Evolutionary conservation across 1,140 invertebrate species (phyloP).

Genomic region (Ectropis grisescens): DNA sequence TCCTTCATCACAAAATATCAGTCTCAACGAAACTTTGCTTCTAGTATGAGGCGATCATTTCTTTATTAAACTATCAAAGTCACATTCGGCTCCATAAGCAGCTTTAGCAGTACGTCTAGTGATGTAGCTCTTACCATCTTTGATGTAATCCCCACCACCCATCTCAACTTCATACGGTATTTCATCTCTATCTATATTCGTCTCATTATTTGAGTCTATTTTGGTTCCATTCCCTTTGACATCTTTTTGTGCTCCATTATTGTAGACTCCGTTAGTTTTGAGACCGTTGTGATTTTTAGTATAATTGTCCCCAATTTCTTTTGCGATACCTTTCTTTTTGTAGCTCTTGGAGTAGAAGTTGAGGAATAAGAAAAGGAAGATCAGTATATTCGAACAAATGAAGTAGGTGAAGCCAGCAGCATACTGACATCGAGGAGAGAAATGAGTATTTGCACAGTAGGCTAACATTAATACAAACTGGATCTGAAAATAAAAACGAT

Average conservation of each 20-base stretch:
- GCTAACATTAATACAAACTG: slow-evolving; percentile 83
- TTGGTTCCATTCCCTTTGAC: slow-evolving; percentile 22
- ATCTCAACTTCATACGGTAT: slow-evolving; percentile 37
- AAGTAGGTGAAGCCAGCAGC: slow-evolving; percentile 75
- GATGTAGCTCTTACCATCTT: slow-evolving; percentile 39
- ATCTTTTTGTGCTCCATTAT: slow-evolving; percentile 11
- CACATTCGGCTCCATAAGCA: slow-evolving; percentile 28
- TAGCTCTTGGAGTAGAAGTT: slow-evolving; percentile 92
- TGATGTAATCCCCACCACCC: slow-evolving; percentile 35
- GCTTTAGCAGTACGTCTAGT: slow-evolving; percentile 40
- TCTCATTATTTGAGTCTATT: slow-evolving; percentile 17
- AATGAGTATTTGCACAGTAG: slow-evolving; percentile 79
- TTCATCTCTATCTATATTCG: slow-evolving; percentile 29
- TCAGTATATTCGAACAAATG: slow-evolving; percentile 77
- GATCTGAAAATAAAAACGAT: slow-evolving; percentile 53
- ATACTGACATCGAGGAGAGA: slow-evolving; percentile 81
- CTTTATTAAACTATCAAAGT: slow-evolving; percentile 46
- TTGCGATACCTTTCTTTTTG: slow-evolving; percentile 32
- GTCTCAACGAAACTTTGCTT: slow-evolving; percentile 17
- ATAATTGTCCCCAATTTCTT: slow-evolving; percentile 28
- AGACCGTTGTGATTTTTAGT: slow-evolving; percentile 64
- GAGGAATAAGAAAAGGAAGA: slow-evolving; percentile 87
- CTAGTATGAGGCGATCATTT: no score
- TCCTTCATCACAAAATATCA: slow-evolving; percentile 20
- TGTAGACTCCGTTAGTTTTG: slow-evolving; percentile 68